Conservation (phyloP, 2,888 invertebrate species). For the Meandrusa payeni region DNA sequence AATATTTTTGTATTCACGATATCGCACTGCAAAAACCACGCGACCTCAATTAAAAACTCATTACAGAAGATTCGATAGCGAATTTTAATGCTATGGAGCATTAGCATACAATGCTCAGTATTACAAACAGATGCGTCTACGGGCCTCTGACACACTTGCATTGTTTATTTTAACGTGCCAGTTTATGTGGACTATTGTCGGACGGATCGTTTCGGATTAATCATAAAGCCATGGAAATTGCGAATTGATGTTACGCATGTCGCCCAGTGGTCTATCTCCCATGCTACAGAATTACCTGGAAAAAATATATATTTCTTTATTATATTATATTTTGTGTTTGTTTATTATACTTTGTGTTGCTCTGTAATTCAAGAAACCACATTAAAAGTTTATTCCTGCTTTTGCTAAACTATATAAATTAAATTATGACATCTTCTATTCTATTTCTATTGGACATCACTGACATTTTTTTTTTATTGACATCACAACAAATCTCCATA, state of each 20-base stretch:
- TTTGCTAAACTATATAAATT: too few relatives aligned
- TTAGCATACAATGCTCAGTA: conserved; percentile 23
- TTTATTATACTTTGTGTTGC: too few relatives aligned
- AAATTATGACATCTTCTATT: too few relatives aligned
- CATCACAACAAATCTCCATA: too few relatives aligned
- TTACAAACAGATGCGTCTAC: conserved; percentile 14
- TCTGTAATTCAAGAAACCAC: too few relatives aligned
- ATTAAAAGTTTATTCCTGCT: too few relatives aligned
- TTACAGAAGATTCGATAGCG: conserved; percentile 18
- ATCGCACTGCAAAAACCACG: conserved; percentile 5
- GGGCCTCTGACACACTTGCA: conserved; percentile 19
- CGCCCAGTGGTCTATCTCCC: too few relatives aligned
- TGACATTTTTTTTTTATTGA: too few relatives aligned
- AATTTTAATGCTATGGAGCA: conserved; percentile 16
- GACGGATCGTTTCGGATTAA: conserved; percentile 6
- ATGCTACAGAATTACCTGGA: too few relatives aligned
- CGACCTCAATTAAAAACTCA: conserved; percentile 20
- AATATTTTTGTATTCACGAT: conserved; percentile 12
- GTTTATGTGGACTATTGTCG: conserved; percentile 6
- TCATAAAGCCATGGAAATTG: not conserved
- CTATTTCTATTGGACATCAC: too few relatives aligned
- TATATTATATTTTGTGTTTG: too few relatives aligned
- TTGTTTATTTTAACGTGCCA: conserved; percentile 20
- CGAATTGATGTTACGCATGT: not conserved
- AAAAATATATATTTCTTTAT: too few relatives aligned